phyloP scores from a whole-genome alignment of 2,888 invertebrate species.

The Antheraea assamensis region DNA sequence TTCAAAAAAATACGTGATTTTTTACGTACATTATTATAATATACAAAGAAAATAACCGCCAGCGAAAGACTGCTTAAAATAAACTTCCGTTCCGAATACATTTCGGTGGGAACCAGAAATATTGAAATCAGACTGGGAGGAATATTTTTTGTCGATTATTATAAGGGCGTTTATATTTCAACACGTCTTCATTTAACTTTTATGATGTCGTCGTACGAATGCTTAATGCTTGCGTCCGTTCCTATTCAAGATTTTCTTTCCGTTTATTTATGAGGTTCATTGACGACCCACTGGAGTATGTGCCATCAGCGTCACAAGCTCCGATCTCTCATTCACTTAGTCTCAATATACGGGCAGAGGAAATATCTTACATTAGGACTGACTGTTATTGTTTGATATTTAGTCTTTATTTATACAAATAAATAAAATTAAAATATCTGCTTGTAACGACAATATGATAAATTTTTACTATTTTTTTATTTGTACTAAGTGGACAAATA shows the following conservation, averaged over 20 bases:
- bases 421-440: too few relatives aligned
- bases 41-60: not conserved
- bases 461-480: too few relatives aligned
- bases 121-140: not conserved
- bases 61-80: not conserved
- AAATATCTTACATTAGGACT: not conserved
- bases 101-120: constrained; percentile 3
- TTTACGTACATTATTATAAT: not conserved
- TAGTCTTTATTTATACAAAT: too few relatives aligned
- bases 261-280: constrained; percentile 8
- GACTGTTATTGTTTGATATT: too few relatives aligned
- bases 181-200: constrained; percentile 36
- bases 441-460: too few relatives aligned
- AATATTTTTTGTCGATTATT: constrained; percentile 14
- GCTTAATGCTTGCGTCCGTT: constrained; percentile 31
- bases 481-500: too few relatives aligned
- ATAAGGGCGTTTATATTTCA: constrained; percentile 28
- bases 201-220: constrained; percentile 26
- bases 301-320: not conserved
- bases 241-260: constrained; percentile 5
- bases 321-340: not conserved
- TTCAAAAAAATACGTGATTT: not conserved
- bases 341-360: not conserved
- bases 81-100: not conserved
- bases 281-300: not conserved